Conservation (phyloP, 2,888 invertebrate genomes). For the Orgyia antiqua region DNA sequence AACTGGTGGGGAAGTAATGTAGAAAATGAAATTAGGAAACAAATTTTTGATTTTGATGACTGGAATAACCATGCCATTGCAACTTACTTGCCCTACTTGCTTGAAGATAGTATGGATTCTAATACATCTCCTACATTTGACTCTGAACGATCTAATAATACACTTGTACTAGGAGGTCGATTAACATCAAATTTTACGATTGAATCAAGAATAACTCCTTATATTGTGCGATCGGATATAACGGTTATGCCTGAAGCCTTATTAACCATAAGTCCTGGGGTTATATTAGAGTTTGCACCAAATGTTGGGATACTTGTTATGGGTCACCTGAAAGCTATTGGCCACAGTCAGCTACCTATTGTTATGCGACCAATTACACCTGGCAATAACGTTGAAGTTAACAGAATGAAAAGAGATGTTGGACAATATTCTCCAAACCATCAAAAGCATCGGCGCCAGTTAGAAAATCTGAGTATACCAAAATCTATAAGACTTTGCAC, state of each 20-base stretch:
- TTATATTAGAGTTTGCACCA: conserved; percentile 94
- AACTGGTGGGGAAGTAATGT: conserved; percentile 98
- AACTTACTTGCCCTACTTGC: conserved; percentile 91
- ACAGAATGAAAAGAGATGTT: conserved; percentile 56
- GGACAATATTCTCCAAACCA: conserved; percentile 48
- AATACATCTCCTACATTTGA: conserved; percentile 85
- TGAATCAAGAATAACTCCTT: conserved; percentile 82
- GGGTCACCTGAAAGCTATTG: conserved; percentile 91
- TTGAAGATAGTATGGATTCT: conserved; percentile 85
- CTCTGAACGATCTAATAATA: conserved; percentile 73
- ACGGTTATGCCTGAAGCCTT: conserved; percentile 97
- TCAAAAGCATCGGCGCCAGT: conserved; percentile 66
- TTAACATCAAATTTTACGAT: conserved; percentile 82
- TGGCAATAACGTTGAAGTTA: conserved; percentile 49
- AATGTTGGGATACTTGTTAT: conserved; percentile 97
- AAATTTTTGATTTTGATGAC: conserved; percentile 98
- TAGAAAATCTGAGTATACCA: conserved; percentile 74
- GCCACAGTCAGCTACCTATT: conserved; percentile 86
- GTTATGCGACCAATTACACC: conserved; percentile 82
- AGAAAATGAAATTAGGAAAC: conserved; percentile 84
- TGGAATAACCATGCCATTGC: conserved; percentile 99
- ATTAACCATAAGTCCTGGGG: conserved; percentile 91
- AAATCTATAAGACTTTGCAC: conserved; percentile 89
- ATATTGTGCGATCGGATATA: conserved; percentile 90
- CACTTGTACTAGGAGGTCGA: conserved; percentile 87